These are phyloP conservation scores for Diaphora mendica DNA, from an alignment of 2,888 invertebrate species.

Conservation along the genomic window DNA sequence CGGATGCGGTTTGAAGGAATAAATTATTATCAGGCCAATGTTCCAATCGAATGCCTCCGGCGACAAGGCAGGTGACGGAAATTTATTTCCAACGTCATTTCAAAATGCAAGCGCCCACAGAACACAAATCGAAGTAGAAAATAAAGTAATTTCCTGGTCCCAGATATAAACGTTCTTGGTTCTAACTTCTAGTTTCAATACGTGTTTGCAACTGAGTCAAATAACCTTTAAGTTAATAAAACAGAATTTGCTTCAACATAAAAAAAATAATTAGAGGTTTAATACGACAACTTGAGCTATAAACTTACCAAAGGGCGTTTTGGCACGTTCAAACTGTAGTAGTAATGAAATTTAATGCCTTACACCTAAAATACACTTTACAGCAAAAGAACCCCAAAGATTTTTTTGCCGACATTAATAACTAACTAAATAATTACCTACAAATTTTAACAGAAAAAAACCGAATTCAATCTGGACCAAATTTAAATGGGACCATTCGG, in stretches of 20 bases:
- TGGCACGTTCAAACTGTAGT: background rate
- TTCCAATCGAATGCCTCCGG: slow-evolving; percentile 79
- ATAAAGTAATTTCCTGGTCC: slow-evolving; percentile 68
- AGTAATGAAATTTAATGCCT: background rate
- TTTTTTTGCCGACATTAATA: background rate
- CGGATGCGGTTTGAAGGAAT: slow-evolving; percentile 73
- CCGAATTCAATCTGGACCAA: no score
- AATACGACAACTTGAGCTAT: background rate
- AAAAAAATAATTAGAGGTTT: background rate
- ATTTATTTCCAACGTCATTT: slow-evolving; percentile 83
- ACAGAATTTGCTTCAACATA: background rate
- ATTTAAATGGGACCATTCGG: no score
- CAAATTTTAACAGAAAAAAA: no score
- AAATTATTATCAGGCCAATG: slow-evolving; percentile 83
- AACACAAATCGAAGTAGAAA: slow-evolving; percentile 59
- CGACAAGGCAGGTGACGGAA: slow-evolving; percentile 71
- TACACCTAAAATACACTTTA: background rate
- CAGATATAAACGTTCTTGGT: slow-evolving; percentile 4
- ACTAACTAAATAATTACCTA: background rate
- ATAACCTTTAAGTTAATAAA: background rate
- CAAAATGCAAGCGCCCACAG: slow-evolving; percentile 68
- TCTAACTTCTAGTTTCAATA: background rate
- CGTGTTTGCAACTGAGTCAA: background rate
- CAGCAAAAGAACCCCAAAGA: background rate
- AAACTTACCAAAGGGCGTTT: background rate